Base-by-base conservation (phyloP, 1,140 invertebrate species). In the Dysdera silvatica region DNA sequence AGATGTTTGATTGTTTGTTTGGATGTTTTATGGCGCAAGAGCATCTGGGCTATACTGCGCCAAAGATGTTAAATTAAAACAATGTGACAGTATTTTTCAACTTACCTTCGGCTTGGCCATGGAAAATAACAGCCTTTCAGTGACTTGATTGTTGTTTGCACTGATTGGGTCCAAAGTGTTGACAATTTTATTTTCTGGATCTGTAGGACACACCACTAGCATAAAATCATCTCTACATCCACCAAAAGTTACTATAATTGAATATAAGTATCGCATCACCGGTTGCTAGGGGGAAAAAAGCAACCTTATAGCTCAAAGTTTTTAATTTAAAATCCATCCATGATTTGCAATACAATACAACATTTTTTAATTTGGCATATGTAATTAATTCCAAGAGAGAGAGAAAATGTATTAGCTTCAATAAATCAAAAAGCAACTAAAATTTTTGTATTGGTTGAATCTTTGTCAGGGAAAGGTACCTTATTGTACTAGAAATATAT, bases 191-290 rank as follows among this genome's bases (percentile, higher is more conserved):
- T 64, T 37, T 23, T 58, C 61, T n/a, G 18, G 28, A 10, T 33
- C 33, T 16, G 41, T 35, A 41, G 53, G 65, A 32, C 59, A 57
- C 26, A 63, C 87, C 14, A 96, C 87, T 63, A 97, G 82, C 91
- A 96, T 96, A 63, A 96, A 90, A 72, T 97, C 91, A 71, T 96
- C 91, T 75, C 91, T 86, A 70, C 91, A 87, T 5, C 92, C 93
- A 16, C 94, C 94, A 72, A 96, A 97, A 2, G 93, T 91, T 32
- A 95, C 85, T 23, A 97, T 87, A 20, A 86, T 87, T 12, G 83
- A 83, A 69, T 95, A 95, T 52, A 89, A 85, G 74, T 94, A 94
- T 45, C 87, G 81, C 1, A 85, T 85, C 61, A 91, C 81, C n/a
- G 88, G 83, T 20, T 87, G 82, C 65, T 67, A 32, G 7, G 32